phyloP scores from a whole-genome alignment of 1,140 invertebrate species.

The Adelges cooleyi region DNA sequence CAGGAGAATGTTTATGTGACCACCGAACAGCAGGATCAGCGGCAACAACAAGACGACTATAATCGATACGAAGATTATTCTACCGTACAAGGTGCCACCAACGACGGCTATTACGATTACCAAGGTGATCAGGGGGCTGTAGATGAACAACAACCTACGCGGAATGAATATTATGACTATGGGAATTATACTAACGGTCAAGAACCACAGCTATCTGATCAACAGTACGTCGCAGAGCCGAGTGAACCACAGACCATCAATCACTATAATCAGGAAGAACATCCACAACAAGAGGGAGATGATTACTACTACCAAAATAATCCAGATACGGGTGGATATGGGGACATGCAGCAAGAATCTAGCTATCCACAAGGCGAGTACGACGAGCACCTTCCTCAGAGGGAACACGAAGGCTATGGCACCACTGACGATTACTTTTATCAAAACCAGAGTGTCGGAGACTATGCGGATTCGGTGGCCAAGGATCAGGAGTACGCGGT shows the following conservation, averaged over 20 bases:
- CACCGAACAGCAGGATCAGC: no score
- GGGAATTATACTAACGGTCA: neutral
- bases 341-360: no score
- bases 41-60: no score
- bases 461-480: neutral
- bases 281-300: neutral
- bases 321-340: neutral
- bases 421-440: neutral
- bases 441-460: neutral
- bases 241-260: neutral
- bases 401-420: neutral
- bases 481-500: no score
- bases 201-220: neutral
- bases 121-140: neutral
- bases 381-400: neutral
- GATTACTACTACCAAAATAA: conserved; percentile 8
- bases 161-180: neutral
- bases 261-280: conserved; percentile 1
- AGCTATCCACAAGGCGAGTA: neutral
- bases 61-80: neutral
- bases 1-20: no score
- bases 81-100: neutral
- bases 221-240: neutral
- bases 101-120: neutral
- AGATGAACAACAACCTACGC: neutral